Evolutionary conservation across 2,888 invertebrate genomes (phyloP).

Genomic region (Sepioteuthis lessoniana): DNA sequence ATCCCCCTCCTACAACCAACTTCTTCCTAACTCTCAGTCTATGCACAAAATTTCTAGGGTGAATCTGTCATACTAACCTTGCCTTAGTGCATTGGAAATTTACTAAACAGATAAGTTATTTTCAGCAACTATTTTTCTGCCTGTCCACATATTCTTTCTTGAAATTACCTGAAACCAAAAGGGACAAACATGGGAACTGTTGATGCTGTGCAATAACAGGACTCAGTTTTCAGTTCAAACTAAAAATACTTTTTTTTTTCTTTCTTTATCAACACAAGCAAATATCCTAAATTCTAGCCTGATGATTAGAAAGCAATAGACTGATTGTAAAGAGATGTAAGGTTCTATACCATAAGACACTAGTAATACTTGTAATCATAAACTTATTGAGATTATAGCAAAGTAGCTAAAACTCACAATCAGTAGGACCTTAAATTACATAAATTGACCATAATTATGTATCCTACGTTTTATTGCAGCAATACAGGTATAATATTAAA

Average conservation of each 20-base stretch:
- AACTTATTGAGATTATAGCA: neutral
- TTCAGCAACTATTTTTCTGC: neutral
- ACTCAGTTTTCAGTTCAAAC: neutral
- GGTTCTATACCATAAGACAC: neutral
- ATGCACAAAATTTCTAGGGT: neutral
- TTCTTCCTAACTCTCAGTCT: neutral
- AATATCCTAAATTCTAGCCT: neutral
- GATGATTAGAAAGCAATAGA: neutral
- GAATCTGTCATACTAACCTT: neutral
- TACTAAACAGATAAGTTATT: neutral
- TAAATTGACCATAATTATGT: too few species aligned
- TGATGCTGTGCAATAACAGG: neutral
- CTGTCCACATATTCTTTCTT: neutral
- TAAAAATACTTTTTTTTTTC: neutral
- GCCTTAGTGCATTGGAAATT: neutral
- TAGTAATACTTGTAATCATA: neutral
- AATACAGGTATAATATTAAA: too few species aligned
- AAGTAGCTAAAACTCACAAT: too few species aligned
- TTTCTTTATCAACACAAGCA: neutral
- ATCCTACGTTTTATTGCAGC: too few species aligned
- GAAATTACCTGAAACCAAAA: conserved; percentile 1
- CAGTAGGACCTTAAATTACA: too few species aligned
- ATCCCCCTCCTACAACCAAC: too few species aligned
- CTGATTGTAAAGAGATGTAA: neutral
- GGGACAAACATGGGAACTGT: neutral